Evolutionary conservation across 2,113 vertebrate genomes (phyloP).

Genomic region (Echinops telfairi): DNA sequence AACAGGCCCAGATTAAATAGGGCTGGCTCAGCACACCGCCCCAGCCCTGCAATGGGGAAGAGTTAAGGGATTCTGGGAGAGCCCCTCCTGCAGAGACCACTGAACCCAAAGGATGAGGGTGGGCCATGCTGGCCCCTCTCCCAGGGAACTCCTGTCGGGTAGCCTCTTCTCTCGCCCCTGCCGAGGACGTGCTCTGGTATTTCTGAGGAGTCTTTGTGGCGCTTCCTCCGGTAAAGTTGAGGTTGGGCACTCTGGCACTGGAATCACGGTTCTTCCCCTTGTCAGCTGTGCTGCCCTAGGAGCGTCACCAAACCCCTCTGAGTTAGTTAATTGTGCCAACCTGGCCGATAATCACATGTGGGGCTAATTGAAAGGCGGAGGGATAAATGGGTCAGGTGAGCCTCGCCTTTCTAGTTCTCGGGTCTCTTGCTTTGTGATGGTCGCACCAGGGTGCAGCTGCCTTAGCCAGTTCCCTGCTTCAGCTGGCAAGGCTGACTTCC

Average conservation of each 20-base stretch:
- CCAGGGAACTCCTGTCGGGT: not conserved
- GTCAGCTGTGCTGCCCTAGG: not conserved
- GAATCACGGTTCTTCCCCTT: not conserved
- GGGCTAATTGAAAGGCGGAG: too few relatives aligned
- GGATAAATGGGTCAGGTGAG: too few relatives aligned
- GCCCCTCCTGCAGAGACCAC: not conserved
- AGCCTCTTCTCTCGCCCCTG: not conserved
- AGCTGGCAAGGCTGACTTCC: too few relatives aligned
- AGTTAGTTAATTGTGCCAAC: too few relatives aligned
- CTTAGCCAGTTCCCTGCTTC: too few relatives aligned
- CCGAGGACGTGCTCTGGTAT: not conserved
- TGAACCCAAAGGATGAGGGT: not conserved
- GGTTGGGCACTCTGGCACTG: not conserved
- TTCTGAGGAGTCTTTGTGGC: not conserved
- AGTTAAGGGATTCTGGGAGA: slow-evolving; percentile 63
- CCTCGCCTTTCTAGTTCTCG: too few relatives aligned
- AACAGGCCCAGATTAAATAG: slow-evolving; percentile 79
- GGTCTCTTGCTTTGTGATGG: too few relatives aligned
- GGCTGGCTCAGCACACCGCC: slow-evolving; percentile 45
- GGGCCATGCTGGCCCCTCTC: not conserved
- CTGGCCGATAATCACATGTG: too few relatives aligned
- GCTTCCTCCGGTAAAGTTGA: not conserved
- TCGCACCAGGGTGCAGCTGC: too few relatives aligned
- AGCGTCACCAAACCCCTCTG: not conserved
- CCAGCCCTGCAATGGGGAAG: slow-evolving; percentile 33